A percentile compares a stretch with the other conserved stretches of the same genome.
phyloP scores from a whole-genome alignment of 1,140 invertebrate species.

The Cotesia typhae region DNA sequence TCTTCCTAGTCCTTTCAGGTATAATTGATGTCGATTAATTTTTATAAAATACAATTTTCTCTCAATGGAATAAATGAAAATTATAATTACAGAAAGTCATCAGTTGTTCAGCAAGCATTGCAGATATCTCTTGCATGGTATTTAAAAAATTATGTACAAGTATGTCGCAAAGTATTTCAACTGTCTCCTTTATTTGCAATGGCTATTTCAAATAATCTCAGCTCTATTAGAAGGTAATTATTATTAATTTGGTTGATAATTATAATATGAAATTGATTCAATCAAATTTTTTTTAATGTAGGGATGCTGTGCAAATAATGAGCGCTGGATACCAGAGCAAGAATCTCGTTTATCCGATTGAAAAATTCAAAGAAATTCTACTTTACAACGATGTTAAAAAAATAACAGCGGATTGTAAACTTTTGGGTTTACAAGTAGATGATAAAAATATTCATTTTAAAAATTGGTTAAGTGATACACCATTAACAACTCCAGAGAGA shows the following conservation, averaged over 20 bases:
- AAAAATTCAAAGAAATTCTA: constrained; percentile 52
- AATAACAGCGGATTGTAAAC: constrained; percentile 49
- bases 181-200: constrained; percentile 65
- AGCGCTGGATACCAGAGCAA: constrained; percentile 68
- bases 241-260: background rate
- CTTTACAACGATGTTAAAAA: constrained; percentile 50
- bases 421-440: constrained; percentile 38
- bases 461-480: constrained; percentile 47
- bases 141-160: constrained; percentile 65
- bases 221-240: constrained; percentile 63
- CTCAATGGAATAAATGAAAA: constrained; percentile 34
- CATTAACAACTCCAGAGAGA: constrained; percentile 49
- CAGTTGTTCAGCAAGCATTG: constrained; percentile 50
- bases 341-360: constrained; percentile 62
- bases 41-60: constrained; percentile 8
- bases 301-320: constrained; percentile 66
- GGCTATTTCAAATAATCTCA: constrained; percentile 62
- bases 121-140: constrained; percentile 65
- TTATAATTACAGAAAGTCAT: constrained; percentile 32
- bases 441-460: constrained; percentile 52
- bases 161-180: constrained; percentile 58
- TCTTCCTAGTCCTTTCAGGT: constrained; percentile 55
- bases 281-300: constrained; percentile 46
- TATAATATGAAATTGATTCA: constrained; percentile 13
- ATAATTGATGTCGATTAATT: constrained; percentile 14